Conservation (phyloP, 2,797 vertebrate genomes). For the Halcyon chelicuti region DNA sequence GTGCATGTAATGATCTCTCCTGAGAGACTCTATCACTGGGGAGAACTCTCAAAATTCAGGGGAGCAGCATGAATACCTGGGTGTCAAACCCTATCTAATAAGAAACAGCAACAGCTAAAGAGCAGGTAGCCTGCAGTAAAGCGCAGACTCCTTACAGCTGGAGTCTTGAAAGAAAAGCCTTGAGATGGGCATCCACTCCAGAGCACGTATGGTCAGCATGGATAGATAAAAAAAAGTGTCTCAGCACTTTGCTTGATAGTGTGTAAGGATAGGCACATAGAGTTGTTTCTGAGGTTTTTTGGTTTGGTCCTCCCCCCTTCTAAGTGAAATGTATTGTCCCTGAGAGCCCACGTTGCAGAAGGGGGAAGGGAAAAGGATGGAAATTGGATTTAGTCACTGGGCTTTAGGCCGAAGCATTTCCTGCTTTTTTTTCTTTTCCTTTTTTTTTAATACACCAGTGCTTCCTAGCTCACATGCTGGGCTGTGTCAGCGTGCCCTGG, state of each 20-base stretch:
- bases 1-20: background rate
- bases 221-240: background rate
- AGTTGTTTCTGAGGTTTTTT: background rate
- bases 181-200: background rate
- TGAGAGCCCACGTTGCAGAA: background rate
- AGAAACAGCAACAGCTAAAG: background rate
- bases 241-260: background rate
- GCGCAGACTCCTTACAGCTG: background rate
- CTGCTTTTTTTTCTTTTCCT: background rate
- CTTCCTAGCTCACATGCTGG: background rate
- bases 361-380: conserved; percentile 47
- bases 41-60: background rate
- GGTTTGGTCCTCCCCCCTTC: background rate
- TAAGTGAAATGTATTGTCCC: conserved; percentile 40
- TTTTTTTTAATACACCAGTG: background rate
- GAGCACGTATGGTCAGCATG: background rate
- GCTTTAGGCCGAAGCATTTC: conserved; percentile 59
- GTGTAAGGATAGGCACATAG: background rate
- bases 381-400: conserved; percentile 68
- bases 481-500: background rate
- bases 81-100: background rate
- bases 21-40: background rate
- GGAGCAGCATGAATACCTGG: background rate
- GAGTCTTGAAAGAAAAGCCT: background rate
- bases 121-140: background rate